Evolutionary conservation across 1,140 invertebrate genomes (phyloP).

Genomic region (Temnothorax curvispinosus): DNA sequence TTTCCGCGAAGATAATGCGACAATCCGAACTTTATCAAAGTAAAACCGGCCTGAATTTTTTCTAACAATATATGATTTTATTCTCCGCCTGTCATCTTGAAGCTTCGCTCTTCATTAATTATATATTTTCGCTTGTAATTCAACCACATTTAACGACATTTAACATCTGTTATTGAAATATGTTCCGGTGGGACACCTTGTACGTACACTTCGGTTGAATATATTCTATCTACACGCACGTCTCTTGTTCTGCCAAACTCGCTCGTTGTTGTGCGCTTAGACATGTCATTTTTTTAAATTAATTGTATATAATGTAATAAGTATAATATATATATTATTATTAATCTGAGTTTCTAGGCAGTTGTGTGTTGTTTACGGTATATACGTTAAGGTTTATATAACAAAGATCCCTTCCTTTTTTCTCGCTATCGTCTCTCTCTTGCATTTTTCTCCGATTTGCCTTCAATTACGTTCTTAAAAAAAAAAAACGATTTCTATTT

Average conservation of each 20-base stretch:
- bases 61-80: conserved; percentile 13
- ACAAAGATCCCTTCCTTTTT: conserved; percentile 57
- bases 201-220: conserved; percentile 56
- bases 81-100: not conserved
- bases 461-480: conserved; percentile 31
- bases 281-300: conserved; percentile 76
- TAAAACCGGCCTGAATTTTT: conserved; percentile 2
- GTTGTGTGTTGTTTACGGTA: conserved; percentile 80
- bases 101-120: not conserved
- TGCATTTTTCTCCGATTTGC: not conserved
- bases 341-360: conserved; percentile 83
- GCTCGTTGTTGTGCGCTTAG: conserved; percentile 85
- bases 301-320: conserved; percentile 78
- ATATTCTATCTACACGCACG: conserved; percentile 69
- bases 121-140: not conserved
- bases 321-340: conserved; percentile 74
- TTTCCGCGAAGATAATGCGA: not conserved
- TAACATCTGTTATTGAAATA: conserved; percentile 24
- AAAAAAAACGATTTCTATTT: conserved; percentile 42
- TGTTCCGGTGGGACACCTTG: conserved; percentile 6
- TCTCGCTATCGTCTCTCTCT: not conserved
- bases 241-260: conserved; percentile 79
- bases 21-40: not conserved
- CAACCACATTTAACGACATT: not conserved
- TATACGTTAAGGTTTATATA: conserved; percentile 76